Base-by-base conservation (phyloP, 2,113 vertebrate species). In the Poeciliopsis retropinna region DNA sequence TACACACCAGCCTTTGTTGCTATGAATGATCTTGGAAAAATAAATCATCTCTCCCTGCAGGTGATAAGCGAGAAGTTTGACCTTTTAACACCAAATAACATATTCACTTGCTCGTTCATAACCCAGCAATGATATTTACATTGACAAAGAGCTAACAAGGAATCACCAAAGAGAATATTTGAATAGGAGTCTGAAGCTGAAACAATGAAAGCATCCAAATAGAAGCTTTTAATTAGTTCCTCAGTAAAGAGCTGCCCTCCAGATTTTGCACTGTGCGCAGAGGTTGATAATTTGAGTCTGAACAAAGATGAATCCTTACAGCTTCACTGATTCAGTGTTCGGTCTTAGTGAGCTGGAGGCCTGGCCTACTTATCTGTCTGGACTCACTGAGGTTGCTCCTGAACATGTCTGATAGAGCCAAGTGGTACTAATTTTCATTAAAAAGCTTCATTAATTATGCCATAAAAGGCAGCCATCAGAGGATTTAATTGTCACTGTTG, bases 361-460 rank as follows among this genome's bases (percentile, higher is more conserved):
- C 63, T 67, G 67, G 69, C 69, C 76, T 72, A 81, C 82, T 88
- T 86, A 85, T 87, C 85, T 82, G 69, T 74, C 78, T 76, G 51
- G 5, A 73, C 84, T 84, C 44, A 76, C 74, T 69, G 83, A 85
- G 82, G 74, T 82, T 80, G 64, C 72, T 78, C 76, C 81, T 85
- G 81, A 89, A 76, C 82, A 81, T 71, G 83, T 68, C 80, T 86
- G 78, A 86, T 81, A 73, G 74, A 90, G 88, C 86, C 87, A 84
- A 89, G 84, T 88, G 92, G 82, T 83, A 82, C 89, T 94, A 89
- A 93, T 94, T 92, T 93, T 83, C 87, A 93, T 94, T 94, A 90
- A 90, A n/a, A 91, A 90, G 93, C 93, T 91, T 92, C 91, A 93
- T 94, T 94, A 92, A 91, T 88, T 90, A 88, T 92, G 91, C 91